Evolutionary conservation across 2,113 vertebrate genomes (phyloP).

Genomic region (Phoxinus phoxinus): DNA sequence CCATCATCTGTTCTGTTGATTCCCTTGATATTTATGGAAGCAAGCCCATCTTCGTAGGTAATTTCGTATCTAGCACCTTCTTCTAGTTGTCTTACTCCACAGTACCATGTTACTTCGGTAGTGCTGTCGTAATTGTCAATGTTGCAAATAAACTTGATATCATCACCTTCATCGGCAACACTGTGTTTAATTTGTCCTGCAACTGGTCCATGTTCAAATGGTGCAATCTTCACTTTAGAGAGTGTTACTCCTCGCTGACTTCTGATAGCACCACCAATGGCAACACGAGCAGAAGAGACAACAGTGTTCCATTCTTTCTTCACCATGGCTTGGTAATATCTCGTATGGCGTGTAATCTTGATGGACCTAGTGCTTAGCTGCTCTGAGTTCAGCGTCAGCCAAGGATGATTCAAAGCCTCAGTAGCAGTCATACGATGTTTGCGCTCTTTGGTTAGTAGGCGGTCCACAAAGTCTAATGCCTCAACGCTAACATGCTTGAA

Average conservation of each 20-base stretch:
- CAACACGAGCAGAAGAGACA: constrained; percentile 91
- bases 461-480: constrained; percentile 93
- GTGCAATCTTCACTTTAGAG: constrained; percentile 94
- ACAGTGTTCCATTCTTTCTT: constrained; percentile 94
- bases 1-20: constrained; percentile 91
- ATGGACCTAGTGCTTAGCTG: constrained; percentile 87
- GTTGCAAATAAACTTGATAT: constrained; percentile 86
- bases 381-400: constrained; percentile 87
- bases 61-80: constrained; percentile 90
- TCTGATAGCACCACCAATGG: constrained; percentile 90
- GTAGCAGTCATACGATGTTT: constrained; percentile 93
- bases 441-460: constrained; percentile 92
- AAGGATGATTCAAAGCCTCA: constrained; percentile 89
- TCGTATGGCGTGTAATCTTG: constrained; percentile 87
- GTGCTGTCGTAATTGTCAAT: constrained; percentile 96
- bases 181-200: constrained; percentile 87
- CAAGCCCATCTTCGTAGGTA: constrained; percentile 91
- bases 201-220: constrained; percentile 93
- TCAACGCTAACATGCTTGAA: constrained; percentile 90
- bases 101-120: constrained; percentile 97
- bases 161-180: constrained; percentile 84
- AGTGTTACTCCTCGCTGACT: constrained; percentile 90
- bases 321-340: constrained; percentile 91
- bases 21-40: constrained; percentile 88
- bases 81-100: constrained; percentile 94